phyloP scores from a whole-genome alignment of 2,888 invertebrate genomes.

The Chaetoderma sp. region DNA sequence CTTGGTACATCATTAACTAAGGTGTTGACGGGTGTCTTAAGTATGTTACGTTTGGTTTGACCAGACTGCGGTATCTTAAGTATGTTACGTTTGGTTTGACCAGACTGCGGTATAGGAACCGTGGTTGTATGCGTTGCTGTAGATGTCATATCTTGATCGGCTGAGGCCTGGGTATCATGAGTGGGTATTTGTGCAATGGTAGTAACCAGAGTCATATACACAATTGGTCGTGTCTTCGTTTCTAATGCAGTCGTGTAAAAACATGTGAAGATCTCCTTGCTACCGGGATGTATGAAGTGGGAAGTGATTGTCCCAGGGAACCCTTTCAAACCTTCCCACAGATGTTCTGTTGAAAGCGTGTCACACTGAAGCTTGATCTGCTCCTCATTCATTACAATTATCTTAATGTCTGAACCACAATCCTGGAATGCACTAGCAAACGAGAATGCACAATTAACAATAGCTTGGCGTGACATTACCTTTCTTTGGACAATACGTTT shows the following conservation, averaged over 20 bases:
- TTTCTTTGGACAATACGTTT: constrained; percentile 18
- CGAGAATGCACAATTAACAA: constrained; percentile 9
- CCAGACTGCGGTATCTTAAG: too few relatives aligned
- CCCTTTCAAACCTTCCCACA: not conserved
- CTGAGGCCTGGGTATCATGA: too few relatives aligned
- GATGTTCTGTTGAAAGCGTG: not conserved
- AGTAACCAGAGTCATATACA: too few relatives aligned
- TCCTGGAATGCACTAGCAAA: constrained; percentile 9
- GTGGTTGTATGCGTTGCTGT: too few relatives aligned
- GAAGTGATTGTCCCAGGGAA: constrained; percentile 7
- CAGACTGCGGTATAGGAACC: too few relatives aligned
- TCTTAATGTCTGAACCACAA: not conserved
- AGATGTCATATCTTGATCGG: too few relatives aligned
- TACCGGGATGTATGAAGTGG: not conserved
- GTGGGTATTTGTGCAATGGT: too few relatives aligned
- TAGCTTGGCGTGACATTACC: constrained; percentile 7
- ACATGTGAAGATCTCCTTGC: not conserved
- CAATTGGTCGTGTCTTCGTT: not conserved
- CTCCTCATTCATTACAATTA: not conserved
- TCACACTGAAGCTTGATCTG: not conserved
- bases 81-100: too few relatives aligned
- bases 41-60: too few relatives aligned
- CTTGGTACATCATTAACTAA: too few relatives aligned
- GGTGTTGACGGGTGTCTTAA: too few relatives aligned
- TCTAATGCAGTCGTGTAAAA: not conserved